Percentiles rank a stretch among this genome's conserved stretches.
Conservation (phyloP, 2,113 vertebrate species). For the Brevimyrus niger region DNA sequence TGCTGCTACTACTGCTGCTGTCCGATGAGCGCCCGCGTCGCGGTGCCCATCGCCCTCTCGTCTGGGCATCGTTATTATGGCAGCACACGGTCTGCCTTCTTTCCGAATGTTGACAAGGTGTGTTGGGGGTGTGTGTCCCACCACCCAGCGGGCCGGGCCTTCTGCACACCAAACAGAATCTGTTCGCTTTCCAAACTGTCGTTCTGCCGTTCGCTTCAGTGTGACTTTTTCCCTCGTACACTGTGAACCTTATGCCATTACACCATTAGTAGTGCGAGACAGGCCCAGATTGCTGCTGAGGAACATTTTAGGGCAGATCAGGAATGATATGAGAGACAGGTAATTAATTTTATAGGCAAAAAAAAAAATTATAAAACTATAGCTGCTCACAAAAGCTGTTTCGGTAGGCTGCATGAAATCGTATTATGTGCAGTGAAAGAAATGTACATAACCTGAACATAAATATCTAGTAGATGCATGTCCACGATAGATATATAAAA, state of each 20-base stretch:
- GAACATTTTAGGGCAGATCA: not conserved
- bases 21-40: not conserved
- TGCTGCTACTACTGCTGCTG: conserved; percentile 10
- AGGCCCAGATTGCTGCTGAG: not conserved
- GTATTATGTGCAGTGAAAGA: conserved; percentile 3
- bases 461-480: not conserved
- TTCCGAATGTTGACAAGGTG: not conserved
- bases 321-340: not conserved
- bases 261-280: not conserved
- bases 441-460: not conserved
- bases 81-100: not conserved
- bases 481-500: not conserved
- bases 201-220: not conserved
- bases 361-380: not conserved
- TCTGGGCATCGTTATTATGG: not conserved
- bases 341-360: not conserved
- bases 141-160: not conserved
- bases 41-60: not conserved
- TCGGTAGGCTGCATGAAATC: not conserved
- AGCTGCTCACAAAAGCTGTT: not conserved
- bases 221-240: not conserved
- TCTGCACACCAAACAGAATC: not conserved
- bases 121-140: not conserved
- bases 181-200: not conserved
- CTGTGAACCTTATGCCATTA: not conserved